These are phyloP conservation scores for Alviniconcha marisindica DNA, from an alignment of 1,140 invertebrate species.

Conservation along the genomic window DNA sequence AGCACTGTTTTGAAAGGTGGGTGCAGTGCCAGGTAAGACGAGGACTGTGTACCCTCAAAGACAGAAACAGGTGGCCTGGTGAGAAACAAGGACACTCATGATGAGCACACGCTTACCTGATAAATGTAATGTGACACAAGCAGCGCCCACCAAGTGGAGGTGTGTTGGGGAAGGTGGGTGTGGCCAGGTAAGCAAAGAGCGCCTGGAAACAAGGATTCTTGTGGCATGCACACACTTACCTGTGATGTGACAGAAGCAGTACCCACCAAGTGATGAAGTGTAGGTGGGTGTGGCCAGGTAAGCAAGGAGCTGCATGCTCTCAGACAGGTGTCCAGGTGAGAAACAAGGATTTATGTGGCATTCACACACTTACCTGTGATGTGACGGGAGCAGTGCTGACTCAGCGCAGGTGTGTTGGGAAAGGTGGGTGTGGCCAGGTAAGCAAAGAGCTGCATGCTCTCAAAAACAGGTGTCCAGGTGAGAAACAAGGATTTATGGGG, in stretches of 20 bases:
- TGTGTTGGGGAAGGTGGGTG: background rate
- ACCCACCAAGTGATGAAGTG: no score
- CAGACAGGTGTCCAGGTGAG: no score
- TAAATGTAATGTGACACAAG: background rate
- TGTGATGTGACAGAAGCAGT: no score
- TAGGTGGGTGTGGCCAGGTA: no score
- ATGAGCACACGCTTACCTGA: no score
- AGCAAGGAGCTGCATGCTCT: background rate
- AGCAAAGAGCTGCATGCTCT: background rate
- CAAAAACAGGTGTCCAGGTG: background rate
- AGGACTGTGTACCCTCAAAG: background rate
- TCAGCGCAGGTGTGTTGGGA: no score
- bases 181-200: background rate
- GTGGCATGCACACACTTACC: no score
- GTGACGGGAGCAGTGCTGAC: conserved; percentile 4
- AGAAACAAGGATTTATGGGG: no score
- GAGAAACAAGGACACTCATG: no score
- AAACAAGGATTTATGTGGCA: background rate
- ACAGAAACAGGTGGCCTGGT: background rate
- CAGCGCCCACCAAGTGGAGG: background rate
- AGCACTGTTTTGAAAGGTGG: background rate
- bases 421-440: conserved; percentile 4
- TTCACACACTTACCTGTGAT: background rate
- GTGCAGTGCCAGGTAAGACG: background rate
- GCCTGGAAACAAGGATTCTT: no score